A percentile compares a stretch with the other conserved stretches of the same genome.
Evolutionary conservation across 2,888 invertebrate species (phyloP).

Genomic region (Chydorus sphaericus): DNA sequence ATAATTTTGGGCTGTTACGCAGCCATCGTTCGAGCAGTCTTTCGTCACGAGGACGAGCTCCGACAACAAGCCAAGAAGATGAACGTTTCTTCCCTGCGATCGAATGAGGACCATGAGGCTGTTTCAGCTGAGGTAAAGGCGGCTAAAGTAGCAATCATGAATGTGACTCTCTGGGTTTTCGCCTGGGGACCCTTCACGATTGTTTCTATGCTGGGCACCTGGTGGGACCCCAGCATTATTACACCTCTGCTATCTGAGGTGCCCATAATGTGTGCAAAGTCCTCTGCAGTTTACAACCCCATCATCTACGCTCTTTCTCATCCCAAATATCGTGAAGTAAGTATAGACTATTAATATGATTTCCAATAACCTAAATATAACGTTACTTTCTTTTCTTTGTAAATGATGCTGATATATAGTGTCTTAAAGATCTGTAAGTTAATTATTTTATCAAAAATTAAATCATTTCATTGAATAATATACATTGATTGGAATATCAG

Average conservation of each 20-base stretch:
- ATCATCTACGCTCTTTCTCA: slow-evolving; percentile 22
- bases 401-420: too few relatives aligned
- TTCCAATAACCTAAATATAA: too few relatives aligned
- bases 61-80: slow-evolving; percentile 24
- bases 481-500: too few relatives aligned
- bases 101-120: slow-evolving; percentile 13
- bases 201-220: slow-evolving; percentile 22
- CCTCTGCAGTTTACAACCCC: slow-evolving; percentile 26
- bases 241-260: slow-evolving; percentile 21
- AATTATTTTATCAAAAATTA: too few relatives aligned
- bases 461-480: too few relatives aligned
- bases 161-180: slow-evolving; percentile 27
- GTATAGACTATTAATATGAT: too few relatives aligned
- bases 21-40: slow-evolving; percentile 36
- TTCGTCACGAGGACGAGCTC: slow-evolving; percentile 21
- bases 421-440: too few relatives aligned
- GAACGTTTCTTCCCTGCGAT: slow-evolving; percentile 24
- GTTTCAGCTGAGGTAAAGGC: slow-evolving; percentile 16
- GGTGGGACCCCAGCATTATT: slow-evolving; percentile 20
- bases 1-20: slow-evolving; percentile 45
- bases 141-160: slow-evolving; percentile 24
- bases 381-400: too few relatives aligned
- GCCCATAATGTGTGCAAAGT: slow-evolving; percentile 30
- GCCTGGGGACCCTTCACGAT: slow-evolving; percentile 29
- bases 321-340: slow-evolving; percentile 20